Evolutionary conservation across 2,113 vertebrate species (phyloP).

Genomic region (Cichladusa arquata): DNA sequence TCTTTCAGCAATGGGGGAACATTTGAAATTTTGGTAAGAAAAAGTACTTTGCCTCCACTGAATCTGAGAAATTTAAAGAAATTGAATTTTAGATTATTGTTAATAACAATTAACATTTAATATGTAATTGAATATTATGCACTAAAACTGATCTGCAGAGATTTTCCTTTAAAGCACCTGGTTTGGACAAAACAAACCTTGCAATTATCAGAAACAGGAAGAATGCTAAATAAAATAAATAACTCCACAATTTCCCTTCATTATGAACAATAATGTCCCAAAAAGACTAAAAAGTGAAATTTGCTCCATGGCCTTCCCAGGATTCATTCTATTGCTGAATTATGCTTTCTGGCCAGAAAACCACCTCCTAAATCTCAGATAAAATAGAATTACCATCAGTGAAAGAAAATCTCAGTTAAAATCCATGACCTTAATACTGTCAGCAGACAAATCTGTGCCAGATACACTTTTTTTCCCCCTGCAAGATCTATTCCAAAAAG

Average conservation of each 20-base stretch:
- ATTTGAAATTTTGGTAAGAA: constrained; percentile 9
- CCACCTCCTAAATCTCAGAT: not conserved
- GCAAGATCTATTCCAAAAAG: not conserved
- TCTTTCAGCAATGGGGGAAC: constrained; percentile 11
- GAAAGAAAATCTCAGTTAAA: not conserved
- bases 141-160: not conserved
- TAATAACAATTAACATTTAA: not conserved
- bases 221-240: not conserved
- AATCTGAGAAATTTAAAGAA: not conserved
- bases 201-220: not conserved
- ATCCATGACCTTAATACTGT: not conserved
- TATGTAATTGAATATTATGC: not conserved
- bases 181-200: not conserved
- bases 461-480: not conserved
- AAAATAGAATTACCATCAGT: not conserved
- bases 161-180: not conserved
- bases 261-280: not conserved
- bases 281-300: not conserved
- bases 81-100: not conserved
- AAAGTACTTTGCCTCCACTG: constrained; percentile 11
- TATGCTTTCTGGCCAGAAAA: not conserved
- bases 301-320: not conserved
- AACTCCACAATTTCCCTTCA: not conserved
- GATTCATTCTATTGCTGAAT: not conserved
- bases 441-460: not conserved